A percentile compares a stretch with the other conserved stretches of the same genome.
Conservation (phyloP, 1,140 invertebrate genomes). For the Drosophila asahinai region DNA sequence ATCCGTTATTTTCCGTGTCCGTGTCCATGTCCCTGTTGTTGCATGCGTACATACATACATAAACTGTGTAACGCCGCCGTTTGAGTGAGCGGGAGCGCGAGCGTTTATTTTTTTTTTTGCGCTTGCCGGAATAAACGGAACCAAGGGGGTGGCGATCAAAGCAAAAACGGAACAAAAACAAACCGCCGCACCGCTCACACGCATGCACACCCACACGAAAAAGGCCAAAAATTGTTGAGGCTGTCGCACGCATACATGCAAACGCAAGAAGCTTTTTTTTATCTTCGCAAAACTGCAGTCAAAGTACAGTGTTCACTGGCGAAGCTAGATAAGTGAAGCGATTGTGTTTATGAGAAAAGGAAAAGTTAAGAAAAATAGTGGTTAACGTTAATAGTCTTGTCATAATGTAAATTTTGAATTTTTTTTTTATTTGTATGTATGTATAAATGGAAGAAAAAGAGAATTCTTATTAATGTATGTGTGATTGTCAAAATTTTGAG, state of each 20-base stretch:
- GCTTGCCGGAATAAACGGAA: neutral
- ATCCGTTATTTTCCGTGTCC: neutral
- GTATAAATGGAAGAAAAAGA: neutral
- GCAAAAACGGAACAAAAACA: conserved; percentile 32
- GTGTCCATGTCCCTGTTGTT: neutral
- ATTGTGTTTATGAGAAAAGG: too few species aligned
- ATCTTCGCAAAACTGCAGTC: neutral
- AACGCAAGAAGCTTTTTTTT: neutral
- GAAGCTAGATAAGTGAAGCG: neutral
- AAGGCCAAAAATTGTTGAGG: conserved; percentile 16
- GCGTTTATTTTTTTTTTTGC: neutral
- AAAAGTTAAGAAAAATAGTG: too few species aligned
- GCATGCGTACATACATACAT: neutral
- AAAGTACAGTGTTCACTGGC: conserved; percentile 2
- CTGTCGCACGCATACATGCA: conserved; percentile 2
- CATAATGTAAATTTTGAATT: too few species aligned
- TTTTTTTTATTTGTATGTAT: too few species aligned
- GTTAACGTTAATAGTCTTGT: too few species aligned
- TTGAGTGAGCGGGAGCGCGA: neutral
- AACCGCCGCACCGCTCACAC: conserved; percentile 7
- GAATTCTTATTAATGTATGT: neutral
- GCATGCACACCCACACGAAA: neutral
- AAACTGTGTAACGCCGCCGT: neutral
- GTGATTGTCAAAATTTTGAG: neutral
- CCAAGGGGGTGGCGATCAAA: conserved; percentile 13